Evolutionary conservation across 1,140 invertebrate species (phyloP).

Genomic region (Plutomurus gul): DNA sequence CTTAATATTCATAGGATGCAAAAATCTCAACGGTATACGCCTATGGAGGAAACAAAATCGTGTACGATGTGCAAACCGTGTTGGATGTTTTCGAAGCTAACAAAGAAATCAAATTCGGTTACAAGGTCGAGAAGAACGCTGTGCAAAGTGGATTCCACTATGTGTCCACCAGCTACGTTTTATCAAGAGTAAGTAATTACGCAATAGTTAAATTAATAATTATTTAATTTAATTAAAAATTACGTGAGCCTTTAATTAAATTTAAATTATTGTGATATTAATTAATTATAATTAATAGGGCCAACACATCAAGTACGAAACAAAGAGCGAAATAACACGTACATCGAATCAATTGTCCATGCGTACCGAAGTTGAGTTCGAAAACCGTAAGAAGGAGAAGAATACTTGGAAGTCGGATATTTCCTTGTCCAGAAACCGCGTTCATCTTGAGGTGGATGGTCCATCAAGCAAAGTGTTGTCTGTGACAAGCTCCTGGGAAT

Average conservation of each 20-base stretch:
- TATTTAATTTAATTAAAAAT: not conserved
- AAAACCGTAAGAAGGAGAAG: conserved; percentile 35
- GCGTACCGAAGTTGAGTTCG: conserved; percentile 10
- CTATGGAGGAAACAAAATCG: not conserved
- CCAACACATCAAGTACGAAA: not conserved
- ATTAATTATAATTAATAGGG: not conserved
- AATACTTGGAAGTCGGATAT: conserved; percentile 29
- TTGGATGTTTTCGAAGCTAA: conserved; percentile 45
- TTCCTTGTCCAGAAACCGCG: not conserved
- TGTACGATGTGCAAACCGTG: conserved; percentile 34
- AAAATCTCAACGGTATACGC: not conserved
- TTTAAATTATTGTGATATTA: too few species aligned
- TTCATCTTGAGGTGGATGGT: conserved; percentile 20
- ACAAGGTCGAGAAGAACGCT: not conserved
- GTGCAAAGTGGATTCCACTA: not conserved
- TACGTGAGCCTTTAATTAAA: too few species aligned
- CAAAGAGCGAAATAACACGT: conserved; percentile 24
- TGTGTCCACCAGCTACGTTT: not conserved
- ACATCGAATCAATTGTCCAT: not conserved
- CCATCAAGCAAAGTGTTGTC: not conserved
- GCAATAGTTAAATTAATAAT: not conserved
- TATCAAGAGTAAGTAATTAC: not conserved
- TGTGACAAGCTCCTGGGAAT: not conserved
- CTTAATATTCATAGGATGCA: not conserved
- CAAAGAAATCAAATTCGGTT: conserved; percentile 1